phyloP scores from a whole-genome alignment of 35 echinoderm and acorn worm species.

The Ophiothrix spiculata region DNA sequence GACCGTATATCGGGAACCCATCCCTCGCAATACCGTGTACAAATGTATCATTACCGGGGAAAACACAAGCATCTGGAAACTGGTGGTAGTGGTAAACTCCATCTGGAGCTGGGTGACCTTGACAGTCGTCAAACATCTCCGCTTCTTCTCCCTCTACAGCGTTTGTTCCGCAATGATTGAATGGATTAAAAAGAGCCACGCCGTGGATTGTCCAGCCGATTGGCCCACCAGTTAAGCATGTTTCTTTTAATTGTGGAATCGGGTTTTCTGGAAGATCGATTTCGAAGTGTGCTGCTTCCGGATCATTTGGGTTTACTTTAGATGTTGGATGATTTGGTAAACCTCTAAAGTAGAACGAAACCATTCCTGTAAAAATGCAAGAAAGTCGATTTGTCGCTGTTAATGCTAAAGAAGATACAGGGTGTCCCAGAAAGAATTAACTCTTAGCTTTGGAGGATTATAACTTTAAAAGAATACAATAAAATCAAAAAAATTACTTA shows the following conservation, averaged over 20 bases:
- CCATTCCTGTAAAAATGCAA: neutral
- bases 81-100: slow-evolving; percentile 83
- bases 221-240: slow-evolving; percentile 46
- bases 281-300: neutral
- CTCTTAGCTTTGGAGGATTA: no score
- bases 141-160: slow-evolving; percentile 59
- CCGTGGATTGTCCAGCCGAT: slow-evolving; percentile 55
- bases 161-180: slow-evolving; percentile 34
- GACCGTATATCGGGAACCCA: slow-evolving; percentile 78
- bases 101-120: slow-evolving; percentile 61
- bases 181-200: slow-evolving; percentile 68
- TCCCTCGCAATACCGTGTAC: slow-evolving; percentile 72
- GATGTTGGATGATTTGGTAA: neutral
- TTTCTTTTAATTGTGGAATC: neutral
- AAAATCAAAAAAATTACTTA: no score
- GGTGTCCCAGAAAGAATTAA: no score
- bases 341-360: neutral
- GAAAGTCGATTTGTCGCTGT: no score
- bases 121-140: slow-evolving; percentile 65
- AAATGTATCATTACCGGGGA: slow-evolving; percentile 36
- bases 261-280: neutral
- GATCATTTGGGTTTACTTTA: neutral
- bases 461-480: no score
- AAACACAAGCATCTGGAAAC: slow-evolving; percentile 59
- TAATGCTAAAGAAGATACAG: no score